Percentiles rank a stretch among this genome's conserved stretches.
Evolutionary conservation across 1,140 invertebrate genomes (phyloP).

Genomic region (Heliconius hewitsoni): DNA sequence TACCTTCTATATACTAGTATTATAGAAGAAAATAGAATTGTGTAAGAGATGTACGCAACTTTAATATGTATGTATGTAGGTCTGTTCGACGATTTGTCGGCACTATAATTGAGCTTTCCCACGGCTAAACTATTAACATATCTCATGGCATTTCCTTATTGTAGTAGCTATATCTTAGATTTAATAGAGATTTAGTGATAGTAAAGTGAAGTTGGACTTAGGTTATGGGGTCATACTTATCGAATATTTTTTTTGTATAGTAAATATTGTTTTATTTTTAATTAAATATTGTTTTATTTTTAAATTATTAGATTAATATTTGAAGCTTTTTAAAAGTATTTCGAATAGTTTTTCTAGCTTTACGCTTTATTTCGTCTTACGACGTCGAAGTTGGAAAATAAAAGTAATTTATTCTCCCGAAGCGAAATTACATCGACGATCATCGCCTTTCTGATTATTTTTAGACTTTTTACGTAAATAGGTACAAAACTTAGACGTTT

Average conservation of each 20-base stretch:
- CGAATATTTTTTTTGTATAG: not conserved
- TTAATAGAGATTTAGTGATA: not conserved
- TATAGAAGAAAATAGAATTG: not conserved
- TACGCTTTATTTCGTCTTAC: too few species aligned
- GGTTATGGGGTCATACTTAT: not conserved
- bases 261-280: too few species aligned
- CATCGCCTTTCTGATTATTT: too few species aligned
- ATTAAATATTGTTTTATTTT: too few species aligned
- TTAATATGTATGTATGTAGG: not conserved
- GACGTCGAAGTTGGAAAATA: too few species aligned
- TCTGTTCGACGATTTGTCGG: constrained; percentile 4
- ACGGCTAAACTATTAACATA: not conserved
- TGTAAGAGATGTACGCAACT: not conserved
- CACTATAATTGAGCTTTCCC: not conserved
- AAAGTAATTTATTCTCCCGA: too few species aligned
- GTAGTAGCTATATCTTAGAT: not conserved
- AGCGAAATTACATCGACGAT: too few species aligned
- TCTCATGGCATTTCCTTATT: not conserved
- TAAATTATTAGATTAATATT: too few species aligned
- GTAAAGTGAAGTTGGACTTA: not conserved
- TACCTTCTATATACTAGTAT: not conserved
- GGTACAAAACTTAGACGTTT: too few species aligned
- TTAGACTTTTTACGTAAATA: too few species aligned
- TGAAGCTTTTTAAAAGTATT: too few species aligned
- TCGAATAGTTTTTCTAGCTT: too few species aligned